Conservation (phyloP, 2,888 invertebrate species). For the Eledona agricola region DNA sequence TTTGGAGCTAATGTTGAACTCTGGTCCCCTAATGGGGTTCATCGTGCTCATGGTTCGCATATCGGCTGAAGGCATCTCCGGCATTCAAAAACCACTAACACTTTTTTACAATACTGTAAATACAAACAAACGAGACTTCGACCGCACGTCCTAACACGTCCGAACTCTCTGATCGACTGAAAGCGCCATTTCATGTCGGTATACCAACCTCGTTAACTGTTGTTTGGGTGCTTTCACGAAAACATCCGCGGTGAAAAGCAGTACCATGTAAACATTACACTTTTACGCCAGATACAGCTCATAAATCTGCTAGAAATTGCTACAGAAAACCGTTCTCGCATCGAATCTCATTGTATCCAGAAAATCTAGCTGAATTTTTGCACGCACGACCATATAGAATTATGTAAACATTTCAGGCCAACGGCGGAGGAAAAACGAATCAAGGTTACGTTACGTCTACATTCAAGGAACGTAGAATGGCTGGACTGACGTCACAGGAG, state of each 20-base stretch:
- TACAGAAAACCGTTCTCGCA: conserved; percentile 7
- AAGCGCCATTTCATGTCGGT: conserved; percentile 41
- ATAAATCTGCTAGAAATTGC: no score
- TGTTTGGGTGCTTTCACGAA: conserved; percentile 60
- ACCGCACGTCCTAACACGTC: conserved; percentile 23
- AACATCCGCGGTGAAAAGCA: conserved; percentile 57
- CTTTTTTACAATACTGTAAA: conserved; percentile 11
- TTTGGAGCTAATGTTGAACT: conserved; percentile 62
- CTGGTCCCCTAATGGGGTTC: conserved; percentile 50
- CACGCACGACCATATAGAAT: conserved; percentile 9
- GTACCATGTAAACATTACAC: conserved; percentile 57
- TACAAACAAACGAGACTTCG: conserved; percentile 18
- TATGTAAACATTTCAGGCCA: conserved; percentile 46
- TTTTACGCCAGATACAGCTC: no score
- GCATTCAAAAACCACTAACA: conserved; percentile 39
- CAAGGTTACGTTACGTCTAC: conserved; percentile 56
- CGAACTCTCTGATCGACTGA: conserved; percentile 39
- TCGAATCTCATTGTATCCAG: not conserved
- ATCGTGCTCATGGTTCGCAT: conserved; percentile 54
- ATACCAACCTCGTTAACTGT: conserved; percentile 55
- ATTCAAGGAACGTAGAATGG: conserved; percentile 47
- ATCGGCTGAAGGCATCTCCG: conserved; percentile 60
- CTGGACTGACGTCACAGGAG: conserved; percentile 47
- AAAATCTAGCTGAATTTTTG: not conserved
- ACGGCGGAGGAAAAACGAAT: conserved; percentile 52